Evolutionary conservation across 2,797 vertebrate genomes (phyloP).

Genomic region (Alauda arvensis): DNA sequence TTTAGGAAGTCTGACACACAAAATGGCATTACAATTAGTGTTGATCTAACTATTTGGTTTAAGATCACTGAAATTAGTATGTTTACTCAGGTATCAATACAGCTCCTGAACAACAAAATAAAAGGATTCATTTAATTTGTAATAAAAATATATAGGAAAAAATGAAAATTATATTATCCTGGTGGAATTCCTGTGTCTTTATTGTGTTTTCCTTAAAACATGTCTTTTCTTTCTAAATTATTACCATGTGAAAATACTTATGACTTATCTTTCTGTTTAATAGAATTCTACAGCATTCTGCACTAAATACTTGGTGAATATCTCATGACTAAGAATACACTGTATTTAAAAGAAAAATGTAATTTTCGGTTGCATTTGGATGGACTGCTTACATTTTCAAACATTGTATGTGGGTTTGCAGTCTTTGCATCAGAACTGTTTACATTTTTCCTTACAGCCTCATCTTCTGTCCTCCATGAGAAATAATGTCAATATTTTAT

Average conservation of each 20-base stretch:
- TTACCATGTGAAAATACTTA: background rate
- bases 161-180: background rate
- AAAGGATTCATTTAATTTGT: background rate
- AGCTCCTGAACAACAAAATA: background rate
- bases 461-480: background rate
- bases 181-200: background rate
- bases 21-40: background rate
- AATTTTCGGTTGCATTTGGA: background rate
- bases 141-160: background rate
- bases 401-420: background rate
- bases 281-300: background rate
- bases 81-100: background rate
- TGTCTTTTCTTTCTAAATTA: background rate
- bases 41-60: background rate
- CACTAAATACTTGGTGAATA: background rate
- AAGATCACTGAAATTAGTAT: background rate
- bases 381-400: background rate
- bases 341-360: background rate
- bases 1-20: background rate
- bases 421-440: background rate
- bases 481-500: background rate
- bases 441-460: background rate
- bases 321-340: background rate
- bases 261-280: background rate
- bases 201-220: background rate